phyloP scores from a whole-genome alignment of 1,140 invertebrate genomes.

The Atopsyche davidsoni region DNA sequence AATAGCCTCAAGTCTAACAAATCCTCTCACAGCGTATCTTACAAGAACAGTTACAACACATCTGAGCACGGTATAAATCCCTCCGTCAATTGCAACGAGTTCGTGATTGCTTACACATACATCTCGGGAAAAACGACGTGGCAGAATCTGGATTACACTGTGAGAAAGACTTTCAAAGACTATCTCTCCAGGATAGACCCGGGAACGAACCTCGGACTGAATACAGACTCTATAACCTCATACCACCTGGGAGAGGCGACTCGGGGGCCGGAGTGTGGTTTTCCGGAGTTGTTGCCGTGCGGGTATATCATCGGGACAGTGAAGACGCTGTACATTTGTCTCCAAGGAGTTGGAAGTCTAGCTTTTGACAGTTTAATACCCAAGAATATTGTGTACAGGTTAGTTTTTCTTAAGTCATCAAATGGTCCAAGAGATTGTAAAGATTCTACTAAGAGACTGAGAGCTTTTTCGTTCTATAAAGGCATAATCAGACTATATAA shows the following conservation, averaged over 20 bases:
- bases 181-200: conserved; percentile 91
- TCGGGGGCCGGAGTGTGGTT: conserved; percentile 60
- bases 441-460: too few species aligned
- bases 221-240: conserved; percentile 80
- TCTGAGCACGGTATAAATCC: conserved; percentile 38
- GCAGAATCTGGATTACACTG: conserved; percentile 87
- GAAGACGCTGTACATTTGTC: conserved; percentile 71
- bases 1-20: conserved; percentile 52
- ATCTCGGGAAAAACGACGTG: conserved; percentile 91
- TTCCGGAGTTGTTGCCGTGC: conserved; percentile 84
- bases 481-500: too few species aligned
- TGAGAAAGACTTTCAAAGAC: conserved; percentile 90
- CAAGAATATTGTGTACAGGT: conserved; percentile 88
- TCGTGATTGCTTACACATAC: conserved; percentile 78
- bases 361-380: conserved; percentile 96
- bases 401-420: conserved; percentile 35
- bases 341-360: conserved; percentile 84
- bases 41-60: conserved; percentile 44
- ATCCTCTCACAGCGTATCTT: conserved; percentile 51
- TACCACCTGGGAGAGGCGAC: conserved; percentile 90
- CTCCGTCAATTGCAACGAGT: conserved; percentile 54
- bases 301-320: conserved; percentile 89
- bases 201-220: conserved; percentile 83
- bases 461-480: too few species aligned
- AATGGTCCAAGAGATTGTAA: too few species aligned